Base-by-base conservation (phyloP, 2,113 vertebrate species). In the Hydrolagus affinis region DNA sequence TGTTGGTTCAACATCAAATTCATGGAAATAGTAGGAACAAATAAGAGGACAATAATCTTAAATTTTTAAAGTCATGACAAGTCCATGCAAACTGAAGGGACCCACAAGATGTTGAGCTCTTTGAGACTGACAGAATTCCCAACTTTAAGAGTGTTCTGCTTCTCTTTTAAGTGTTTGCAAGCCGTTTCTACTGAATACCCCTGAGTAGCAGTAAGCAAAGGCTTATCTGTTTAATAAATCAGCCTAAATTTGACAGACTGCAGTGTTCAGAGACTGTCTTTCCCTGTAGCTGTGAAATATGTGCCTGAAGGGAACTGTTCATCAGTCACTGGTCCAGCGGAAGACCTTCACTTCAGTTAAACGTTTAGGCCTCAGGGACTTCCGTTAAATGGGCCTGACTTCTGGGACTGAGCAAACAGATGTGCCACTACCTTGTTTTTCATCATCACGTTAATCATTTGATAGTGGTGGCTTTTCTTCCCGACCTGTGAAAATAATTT, bases 331-430 rank as follows among this genome's bases (percentile, higher is more conserved):
- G 73, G 73, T 10, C 32, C 3, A 57, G 30, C 73, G 73, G 72
- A 74, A 74, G 72, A 74, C 15, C 28, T 32, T 74, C 15, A 32
- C 72, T 74, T 32, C 30, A 19, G 7, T 32, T 56, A 75, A 75
- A 56, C 17, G 32, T 75, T 75, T 21, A 75, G 32, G 30, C 32
- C 73, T 75, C 21, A 57, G 73, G 73, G 32, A 75, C 73, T 75
- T 75, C 73, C n/a, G 73, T 44, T 75, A 56, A 75, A 44, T 75
- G 32, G 73, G 56, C 7, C 9, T 75, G 32, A 56, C 32, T 75
- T 75, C 73, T 75, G 73, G 73, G 73, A 75, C 73, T n/a, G 73
- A 56, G 56, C 73, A 75, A 75, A 56, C 73, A 75, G 73, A 75
- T 75, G 32, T 75, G 32, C 73, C 73, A 75, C 32, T 44, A 19